phyloP scores from a whole-genome alignment of 2,888 invertebrate species.

The Allygus modestus region DNA sequence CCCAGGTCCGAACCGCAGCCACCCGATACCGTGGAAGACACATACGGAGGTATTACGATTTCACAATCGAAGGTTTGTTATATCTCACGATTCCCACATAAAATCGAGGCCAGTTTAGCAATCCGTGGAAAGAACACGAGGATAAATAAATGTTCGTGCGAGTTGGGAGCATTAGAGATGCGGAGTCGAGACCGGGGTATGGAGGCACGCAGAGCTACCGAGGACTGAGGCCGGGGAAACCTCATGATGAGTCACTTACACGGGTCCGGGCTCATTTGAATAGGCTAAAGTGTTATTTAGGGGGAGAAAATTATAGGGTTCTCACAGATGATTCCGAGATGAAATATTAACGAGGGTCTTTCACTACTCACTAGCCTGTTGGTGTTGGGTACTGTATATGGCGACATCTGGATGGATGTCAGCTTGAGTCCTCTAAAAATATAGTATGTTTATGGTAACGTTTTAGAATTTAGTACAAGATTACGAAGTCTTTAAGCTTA shows the following conservation, averaged over 20 bases:
- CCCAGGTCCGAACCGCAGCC: not conserved
- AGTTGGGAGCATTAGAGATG: constrained; percentile 48
- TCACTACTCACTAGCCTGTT: too few relatives aligned
- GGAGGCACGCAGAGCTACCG: not conserved
- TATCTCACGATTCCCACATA: constrained; percentile 58
- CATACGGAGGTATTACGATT: constrained; percentile 43
- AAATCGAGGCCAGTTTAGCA: constrained; percentile 60
- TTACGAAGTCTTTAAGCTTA: too few relatives aligned
- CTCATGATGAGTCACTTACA: constrained; percentile 2
- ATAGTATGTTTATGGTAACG: too few relatives aligned
- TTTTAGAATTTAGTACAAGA: too few relatives aligned
- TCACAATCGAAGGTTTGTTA: constrained; percentile 51
- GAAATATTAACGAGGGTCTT: not conserved
- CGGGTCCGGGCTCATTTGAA: constrained; percentile 8
- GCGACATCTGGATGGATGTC: too few relatives aligned
- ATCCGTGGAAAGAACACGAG: constrained; percentile 59
- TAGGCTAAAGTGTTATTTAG: constrained; percentile 18
- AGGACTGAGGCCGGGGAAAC: not conserved
- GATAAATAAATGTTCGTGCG: constrained; percentile 57
- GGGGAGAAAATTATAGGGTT: not conserved
- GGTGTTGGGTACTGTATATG: too few relatives aligned
- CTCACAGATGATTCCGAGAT: not conserved
- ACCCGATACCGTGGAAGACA: constrained; percentile 30
- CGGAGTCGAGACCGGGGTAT: not conserved
- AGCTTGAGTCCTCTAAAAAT: too few relatives aligned